phyloP scores from a whole-genome alignment of 2,888 invertebrate genomes.

The Mythimna pallens region DNA sequence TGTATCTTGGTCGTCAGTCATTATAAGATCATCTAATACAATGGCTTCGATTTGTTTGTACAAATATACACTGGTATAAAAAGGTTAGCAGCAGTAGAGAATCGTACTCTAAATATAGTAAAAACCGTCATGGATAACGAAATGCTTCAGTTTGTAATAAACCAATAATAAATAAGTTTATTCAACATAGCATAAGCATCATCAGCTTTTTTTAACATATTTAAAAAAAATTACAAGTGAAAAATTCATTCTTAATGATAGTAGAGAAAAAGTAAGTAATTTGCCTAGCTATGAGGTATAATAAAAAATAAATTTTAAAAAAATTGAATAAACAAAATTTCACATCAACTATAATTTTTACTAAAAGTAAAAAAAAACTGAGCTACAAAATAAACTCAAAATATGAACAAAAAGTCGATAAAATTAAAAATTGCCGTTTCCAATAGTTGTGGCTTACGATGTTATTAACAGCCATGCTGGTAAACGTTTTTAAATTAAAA shows the following conservation, averaged over 20 bases:
- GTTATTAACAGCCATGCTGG: background rate
- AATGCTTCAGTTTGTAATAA: too few relatives aligned
- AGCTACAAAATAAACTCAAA: background rate
- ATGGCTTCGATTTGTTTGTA: background rate
- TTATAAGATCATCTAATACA: conserved; percentile 26
- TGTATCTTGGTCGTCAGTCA: conserved; percentile 26
- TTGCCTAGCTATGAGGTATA: too few relatives aligned
- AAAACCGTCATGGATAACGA: too few relatives aligned
- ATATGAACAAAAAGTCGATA: background rate
- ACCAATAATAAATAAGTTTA: too few relatives aligned
- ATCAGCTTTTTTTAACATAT: too few relatives aligned
- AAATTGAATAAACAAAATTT: background rate
- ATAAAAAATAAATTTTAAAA: background rate
- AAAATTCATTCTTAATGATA: background rate
- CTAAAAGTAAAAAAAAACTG: background rate
- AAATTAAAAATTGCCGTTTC: background rate
- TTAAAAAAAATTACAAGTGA: too few relatives aligned
- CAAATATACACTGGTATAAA: background rate
- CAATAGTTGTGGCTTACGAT: background rate
- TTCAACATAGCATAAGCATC: too few relatives aligned
- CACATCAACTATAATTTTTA: background rate
- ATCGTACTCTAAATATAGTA: background rate
- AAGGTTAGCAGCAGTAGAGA: background rate
- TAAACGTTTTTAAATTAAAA: conserved; percentile 10
- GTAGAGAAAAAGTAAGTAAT: background rate